Evolutionary conservation across 2,797 vertebrate species (phyloP).

Genomic region (Galagoides demidoff): DNA sequence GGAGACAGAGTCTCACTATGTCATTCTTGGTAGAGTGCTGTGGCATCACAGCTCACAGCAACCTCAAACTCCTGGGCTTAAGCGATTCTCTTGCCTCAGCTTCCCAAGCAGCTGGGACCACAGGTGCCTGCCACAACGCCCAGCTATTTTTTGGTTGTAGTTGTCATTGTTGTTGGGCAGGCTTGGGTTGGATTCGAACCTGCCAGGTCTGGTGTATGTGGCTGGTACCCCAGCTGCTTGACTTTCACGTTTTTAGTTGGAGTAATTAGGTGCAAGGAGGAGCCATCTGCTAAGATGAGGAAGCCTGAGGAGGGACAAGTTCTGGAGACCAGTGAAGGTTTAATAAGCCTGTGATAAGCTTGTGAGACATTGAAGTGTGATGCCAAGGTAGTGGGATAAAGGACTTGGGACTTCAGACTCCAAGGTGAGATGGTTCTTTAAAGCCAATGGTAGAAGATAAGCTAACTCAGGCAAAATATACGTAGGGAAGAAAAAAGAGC

Average conservation of each 20-base stretch:
- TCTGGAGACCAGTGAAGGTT: not conserved
- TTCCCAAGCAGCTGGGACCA: no score
- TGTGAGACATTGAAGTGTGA: not conserved
- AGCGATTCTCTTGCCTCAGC: no score
- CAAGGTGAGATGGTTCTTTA: not conserved
- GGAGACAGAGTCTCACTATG: no score
- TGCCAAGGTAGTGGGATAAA: not conserved
- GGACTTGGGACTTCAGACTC: not conserved
- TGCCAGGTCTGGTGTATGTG: no score
- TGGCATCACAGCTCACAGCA: no score
- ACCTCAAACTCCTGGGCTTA: no score
- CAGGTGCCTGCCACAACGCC: no score
- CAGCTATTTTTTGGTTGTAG: no score
- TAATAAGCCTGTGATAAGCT: not conserved
- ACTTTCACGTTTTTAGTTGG: not conserved
- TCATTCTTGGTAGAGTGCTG: no score
- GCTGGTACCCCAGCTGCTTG: not conserved
- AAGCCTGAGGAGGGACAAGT: not conserved
- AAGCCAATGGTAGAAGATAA: not conserved
- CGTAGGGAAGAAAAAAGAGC: not conserved
- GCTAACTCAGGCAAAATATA: not conserved
- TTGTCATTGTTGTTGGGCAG: no score
- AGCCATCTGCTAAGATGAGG: not conserved
- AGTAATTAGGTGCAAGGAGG: not conserved
- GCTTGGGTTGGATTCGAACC: no score